Base-by-base conservation (phyloP, 2,113 vertebrate genomes). In the Catharus fuscescens region DNA sequence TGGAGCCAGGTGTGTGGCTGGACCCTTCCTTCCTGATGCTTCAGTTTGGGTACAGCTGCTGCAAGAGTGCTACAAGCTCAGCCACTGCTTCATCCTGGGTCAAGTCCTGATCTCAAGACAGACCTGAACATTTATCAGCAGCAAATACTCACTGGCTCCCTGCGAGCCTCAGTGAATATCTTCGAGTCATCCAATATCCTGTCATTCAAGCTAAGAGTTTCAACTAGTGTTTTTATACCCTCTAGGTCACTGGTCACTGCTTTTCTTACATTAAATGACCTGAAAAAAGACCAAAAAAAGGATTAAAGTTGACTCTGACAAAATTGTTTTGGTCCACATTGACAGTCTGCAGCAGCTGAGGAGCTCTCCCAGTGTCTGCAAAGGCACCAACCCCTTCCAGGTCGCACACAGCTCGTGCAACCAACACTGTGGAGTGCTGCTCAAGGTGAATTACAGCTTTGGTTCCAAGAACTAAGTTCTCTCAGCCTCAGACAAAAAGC, bases 191-290 rank as follows among this genome's bases (percentile, higher is more conserved):
- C 95, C 93, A 99, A 54, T 66, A 99, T 98, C n/a, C 60, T 95
- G 72, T 96, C 53, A 6, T 48, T 97, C 64, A 97, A 95, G 38
- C 71, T 72, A 65, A 99, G 98, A 24, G 73, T 97, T 80, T 96
- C 80, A 80, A 99, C 52, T 21, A 99, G 98, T 8, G 32, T 94
- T 96, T 96, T 95, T 65, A 99, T 81, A 40, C 95, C 97, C 42
- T 67, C 21, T 18, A 94, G 92, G 96, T 99, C 99, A 28, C 40
- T 64, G 16, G 80, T 31, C 74, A 80, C 93, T 21, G 98, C 98
- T 66, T 86, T 94, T 88, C 99, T 98, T 94, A 99, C 98, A 38
- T 94, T 65, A 95, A 99, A 95, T 3, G 92, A 97, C 88, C 99
- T 99, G 92, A 40, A 23, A 62, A 76, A 89, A 62, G 40, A 88